Percentiles rank a stretch among this genome's conserved stretches.
Evolutionary conservation across 2,113 vertebrate species (phyloP).

Genomic region (Caretta caretta): DNA sequence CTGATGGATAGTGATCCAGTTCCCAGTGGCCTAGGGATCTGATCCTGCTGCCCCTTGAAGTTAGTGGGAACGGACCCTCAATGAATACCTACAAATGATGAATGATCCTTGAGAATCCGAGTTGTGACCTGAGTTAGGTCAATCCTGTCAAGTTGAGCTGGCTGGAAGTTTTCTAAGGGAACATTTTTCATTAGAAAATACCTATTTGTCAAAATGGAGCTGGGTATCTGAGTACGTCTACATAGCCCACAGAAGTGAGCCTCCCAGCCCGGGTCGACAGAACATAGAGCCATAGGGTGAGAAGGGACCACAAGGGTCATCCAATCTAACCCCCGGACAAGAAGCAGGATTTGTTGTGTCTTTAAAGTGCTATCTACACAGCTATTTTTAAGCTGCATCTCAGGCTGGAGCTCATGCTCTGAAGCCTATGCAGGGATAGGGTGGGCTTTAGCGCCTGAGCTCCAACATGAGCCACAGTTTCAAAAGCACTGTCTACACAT

Average conservation of each 20-base stretch:
- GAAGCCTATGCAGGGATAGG: neutral
- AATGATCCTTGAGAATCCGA: neutral
- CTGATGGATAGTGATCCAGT: neutral
- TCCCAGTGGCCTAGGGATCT: neutral
- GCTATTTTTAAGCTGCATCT: neutral
- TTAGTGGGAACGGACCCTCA: neutral
- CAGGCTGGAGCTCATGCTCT: neutral
- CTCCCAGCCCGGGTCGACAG: neutral
- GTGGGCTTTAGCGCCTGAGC: neutral
- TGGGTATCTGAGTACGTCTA: neutral
- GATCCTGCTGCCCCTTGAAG: neutral
- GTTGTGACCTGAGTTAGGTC: no score
- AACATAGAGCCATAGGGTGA: neutral
- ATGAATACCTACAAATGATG: rapidly evolving
- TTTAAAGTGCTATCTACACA: neutral
- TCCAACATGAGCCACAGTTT: neutral
- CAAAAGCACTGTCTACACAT: neutral
- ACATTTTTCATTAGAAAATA: no score
- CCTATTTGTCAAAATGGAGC: neutral
- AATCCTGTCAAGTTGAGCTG: no score
- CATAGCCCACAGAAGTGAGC: neutral
- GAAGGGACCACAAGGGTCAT: neutral
- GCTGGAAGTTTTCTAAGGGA: no score
- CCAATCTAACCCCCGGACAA: neutral
- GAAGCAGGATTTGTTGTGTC: neutral